Evolutionary conservation across 2,888 invertebrate species (phyloP).

Genomic region (Malthinus flaveolus): DNA sequence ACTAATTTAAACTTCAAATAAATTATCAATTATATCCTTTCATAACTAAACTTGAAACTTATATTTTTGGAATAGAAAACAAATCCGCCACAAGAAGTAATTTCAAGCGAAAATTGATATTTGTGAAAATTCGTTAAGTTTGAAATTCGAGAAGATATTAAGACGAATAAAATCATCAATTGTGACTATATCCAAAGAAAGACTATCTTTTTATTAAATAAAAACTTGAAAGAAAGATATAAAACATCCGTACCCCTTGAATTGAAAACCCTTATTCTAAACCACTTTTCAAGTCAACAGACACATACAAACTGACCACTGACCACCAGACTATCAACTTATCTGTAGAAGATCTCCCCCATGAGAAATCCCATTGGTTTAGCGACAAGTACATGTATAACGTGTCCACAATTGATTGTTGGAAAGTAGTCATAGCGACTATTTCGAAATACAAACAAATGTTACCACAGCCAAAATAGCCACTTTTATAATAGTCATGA

Average conservation of each 20-base stretch:
- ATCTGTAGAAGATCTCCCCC: conserved; percentile 47
- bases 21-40: conserved; percentile 3
- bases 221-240: conserved; percentile 5
- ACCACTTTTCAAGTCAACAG: conserved; percentile 39
- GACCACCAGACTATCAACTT: conserved; percentile 50
- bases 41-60: not conserved
- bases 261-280: conserved; percentile 20
- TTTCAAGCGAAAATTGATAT: too few species aligned
- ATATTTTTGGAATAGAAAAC: too few species aligned
- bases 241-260: conserved; percentile 20
- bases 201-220: not conserved
- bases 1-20: conserved; percentile 13
- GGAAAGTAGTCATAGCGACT: conserved; percentile 50
- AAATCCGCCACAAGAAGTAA: too few species aligned
- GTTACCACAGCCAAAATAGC: conserved; percentile 18
- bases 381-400: conserved; percentile 45
- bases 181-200: not conserved
- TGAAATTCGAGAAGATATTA: too few species aligned
- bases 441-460: conserved; percentile 51
- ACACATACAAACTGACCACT: conserved; percentile 51
- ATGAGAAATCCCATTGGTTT: conserved; percentile 47
- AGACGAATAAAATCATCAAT: not conserved
- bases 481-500: conserved; percentile 24
- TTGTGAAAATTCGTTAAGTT: too few species aligned
- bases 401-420: conserved; percentile 55